A percentile compares a stretch with the other conserved stretches of the same genome.
phyloP scores from a whole-genome alignment of 2,113 vertebrate genomes.

The Thamnophis sirtalis region DNA sequence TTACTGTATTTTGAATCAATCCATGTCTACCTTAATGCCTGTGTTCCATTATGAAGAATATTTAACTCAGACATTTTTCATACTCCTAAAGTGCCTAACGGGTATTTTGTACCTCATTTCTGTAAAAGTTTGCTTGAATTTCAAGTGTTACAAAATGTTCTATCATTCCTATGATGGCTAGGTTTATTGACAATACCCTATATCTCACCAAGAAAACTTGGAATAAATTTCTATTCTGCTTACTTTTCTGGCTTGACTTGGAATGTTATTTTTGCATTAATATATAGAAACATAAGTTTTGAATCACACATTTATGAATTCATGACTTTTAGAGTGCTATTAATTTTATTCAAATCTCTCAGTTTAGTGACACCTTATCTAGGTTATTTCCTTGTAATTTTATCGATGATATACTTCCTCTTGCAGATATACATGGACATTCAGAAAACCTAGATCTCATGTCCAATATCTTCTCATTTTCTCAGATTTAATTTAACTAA shows the following conservation, averaged over 20 bases:
- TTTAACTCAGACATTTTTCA: slow-evolving; percentile 25
- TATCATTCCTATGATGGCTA: neutral
- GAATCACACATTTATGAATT: neutral
- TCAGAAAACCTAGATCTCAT: neutral
- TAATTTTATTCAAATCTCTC: neutral
- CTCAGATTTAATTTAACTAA: neutral
- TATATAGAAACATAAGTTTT: neutral
- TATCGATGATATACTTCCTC: neutral
- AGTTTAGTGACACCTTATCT: neutral
- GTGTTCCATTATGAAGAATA: slow-evolving; percentile 24
- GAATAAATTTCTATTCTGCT: slow-evolving; percentile 72
- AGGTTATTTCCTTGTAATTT: neutral
- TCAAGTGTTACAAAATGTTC: slow-evolving; percentile 23
- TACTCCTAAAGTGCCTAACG: slow-evolving; percentile 37
- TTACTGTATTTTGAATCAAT: slow-evolving; percentile 36
- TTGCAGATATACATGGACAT: neutral
- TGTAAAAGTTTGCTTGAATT: slow-evolving; percentile 17
- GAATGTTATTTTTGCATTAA: neutral
- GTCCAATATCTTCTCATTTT: neutral
- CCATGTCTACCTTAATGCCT: slow-evolving; percentile 59
- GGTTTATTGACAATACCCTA: slow-evolving; percentile 9
- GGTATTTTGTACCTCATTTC: slow-evolving; percentile 28
- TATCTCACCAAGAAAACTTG: slow-evolving; percentile 25
- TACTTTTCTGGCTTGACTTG: slow-evolving; percentile 14
- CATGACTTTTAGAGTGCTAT: neutral